These are phyloP conservation scores for Paraescarpia echinospica DNA, from an alignment of 1,140 invertebrate genomes.

Conservation along the genomic window DNA sequence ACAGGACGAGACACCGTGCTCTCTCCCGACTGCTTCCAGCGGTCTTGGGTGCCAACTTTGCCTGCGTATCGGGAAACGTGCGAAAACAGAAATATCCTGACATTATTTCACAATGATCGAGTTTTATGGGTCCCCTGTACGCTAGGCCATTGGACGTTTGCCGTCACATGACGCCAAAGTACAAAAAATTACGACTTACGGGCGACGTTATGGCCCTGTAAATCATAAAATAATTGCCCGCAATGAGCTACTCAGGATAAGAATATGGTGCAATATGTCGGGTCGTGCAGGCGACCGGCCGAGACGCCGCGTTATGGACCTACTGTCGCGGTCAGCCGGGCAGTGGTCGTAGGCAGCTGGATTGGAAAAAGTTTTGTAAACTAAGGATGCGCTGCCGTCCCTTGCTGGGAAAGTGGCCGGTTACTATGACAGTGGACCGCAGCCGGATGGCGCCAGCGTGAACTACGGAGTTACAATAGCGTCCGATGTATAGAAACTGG, in stretches of 20 bases:
- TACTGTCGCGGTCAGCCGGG: background rate
- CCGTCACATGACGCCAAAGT: background rate
- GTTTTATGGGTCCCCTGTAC: background rate
- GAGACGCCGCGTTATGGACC: background rate
- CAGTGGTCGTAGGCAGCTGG: background rate
- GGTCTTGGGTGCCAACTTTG: background rate
- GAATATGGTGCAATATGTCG: background rate
- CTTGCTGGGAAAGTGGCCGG: background rate
- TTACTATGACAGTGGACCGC: background rate
- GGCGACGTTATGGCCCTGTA: background rate
- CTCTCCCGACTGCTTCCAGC: background rate
- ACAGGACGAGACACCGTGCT: background rate
- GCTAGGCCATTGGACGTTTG: background rate
- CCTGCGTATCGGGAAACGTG: background rate
- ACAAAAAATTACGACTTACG: slow-evolving; percentile 6
- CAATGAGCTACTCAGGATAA: background rate
- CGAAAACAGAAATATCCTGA: slow-evolving; percentile 5
- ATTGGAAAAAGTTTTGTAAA: background rate
- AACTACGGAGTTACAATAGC: background rate
- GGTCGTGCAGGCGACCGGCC: background rate
- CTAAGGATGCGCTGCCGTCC: background rate
- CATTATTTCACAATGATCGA: slow-evolving; percentile 6
- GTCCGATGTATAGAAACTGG: background rate
- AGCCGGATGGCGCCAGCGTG: too few relatives aligned
- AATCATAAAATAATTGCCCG: slow-evolving; percentile 6